Percentiles rank a stretch among this genome's conserved stretches.
Evolutionary conservation across 2,113 vertebrate genomes (phyloP).

Genomic region (Ascaphus truei): DNA sequence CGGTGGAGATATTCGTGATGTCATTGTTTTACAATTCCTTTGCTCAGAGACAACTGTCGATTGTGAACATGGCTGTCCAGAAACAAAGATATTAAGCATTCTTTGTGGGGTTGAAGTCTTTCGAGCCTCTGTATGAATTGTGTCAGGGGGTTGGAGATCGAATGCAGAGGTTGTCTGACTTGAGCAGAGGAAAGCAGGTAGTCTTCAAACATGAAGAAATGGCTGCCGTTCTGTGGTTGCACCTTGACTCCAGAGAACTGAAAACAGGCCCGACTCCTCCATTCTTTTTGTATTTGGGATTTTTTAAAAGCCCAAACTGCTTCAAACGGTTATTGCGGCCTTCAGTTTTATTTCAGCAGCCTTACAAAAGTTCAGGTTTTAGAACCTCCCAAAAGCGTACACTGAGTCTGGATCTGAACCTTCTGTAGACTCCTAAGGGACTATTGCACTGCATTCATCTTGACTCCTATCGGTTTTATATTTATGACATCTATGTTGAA

Average conservation of each 20-base stretch:
- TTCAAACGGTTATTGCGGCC: no score
- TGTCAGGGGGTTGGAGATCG: neutral
- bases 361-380: no score
- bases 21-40: constrained; percentile 11
- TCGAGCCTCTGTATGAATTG: constrained; percentile 3
- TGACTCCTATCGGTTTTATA: no score
- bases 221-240: neutral
- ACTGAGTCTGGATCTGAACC: no score
- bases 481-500: no score
- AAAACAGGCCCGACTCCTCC: no score
- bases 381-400: no score
- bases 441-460: no score
- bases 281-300: no score
- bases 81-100: neutral
- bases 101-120: neutral
- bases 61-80: neutral
- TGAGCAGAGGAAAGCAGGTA: neutral
- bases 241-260: neutral
- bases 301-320: no score
- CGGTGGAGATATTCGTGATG: neutral
- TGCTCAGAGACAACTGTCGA: neutral
- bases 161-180: neutral
- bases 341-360: no score
- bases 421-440: no score
- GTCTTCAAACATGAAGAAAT: neutral